Conservation (phyloP, 1,140 invertebrate species). For the Leptinotarsa lineolata region DNA sequence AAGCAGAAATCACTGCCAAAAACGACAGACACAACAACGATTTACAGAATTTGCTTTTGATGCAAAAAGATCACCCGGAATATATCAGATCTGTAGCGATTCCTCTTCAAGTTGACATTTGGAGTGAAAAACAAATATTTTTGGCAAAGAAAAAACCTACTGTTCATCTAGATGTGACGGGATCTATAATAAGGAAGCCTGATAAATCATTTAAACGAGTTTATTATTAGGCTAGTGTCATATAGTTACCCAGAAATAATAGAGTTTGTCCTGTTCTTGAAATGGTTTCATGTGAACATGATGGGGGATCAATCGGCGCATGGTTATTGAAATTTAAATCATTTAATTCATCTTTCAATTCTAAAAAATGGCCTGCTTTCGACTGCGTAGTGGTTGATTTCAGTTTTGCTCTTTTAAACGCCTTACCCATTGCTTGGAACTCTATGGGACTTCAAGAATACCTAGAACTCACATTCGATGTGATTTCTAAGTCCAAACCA, state of each 20-base stretch:
- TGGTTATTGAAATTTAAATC: slow-evolving; percentile 11
- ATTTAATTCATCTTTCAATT: background rate
- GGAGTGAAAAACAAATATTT: background rate
- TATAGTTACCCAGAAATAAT: background rate
- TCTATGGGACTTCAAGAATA: slow-evolving; percentile 1
- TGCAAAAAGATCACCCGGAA: background rate
- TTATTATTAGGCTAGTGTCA: slow-evolving; percentile 6
- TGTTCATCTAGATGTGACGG: background rate
- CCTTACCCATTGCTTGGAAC: slow-evolving; percentile 7
- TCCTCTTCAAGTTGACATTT: background rate
- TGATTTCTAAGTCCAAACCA: background rate
- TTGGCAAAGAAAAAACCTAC: background rate
- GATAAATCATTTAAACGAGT: background rate
- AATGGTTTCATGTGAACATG: slow-evolving; percentile 9
- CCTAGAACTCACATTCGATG: background rate
- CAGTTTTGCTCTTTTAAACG: slow-evolving; percentile 1
- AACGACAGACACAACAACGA: slow-evolving; percentile 5
- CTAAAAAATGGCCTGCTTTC: slow-evolving; percentile 7
- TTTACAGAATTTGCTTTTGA: slow-evolving; percentile 2
- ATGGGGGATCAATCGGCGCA: background rate
- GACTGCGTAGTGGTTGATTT: slow-evolving; percentile 1
- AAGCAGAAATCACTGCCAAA: background rate
- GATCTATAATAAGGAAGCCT: background rate
- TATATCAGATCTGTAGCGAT: background rate
- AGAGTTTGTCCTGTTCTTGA: background rate